Evolutionary conservation across 2,113 vertebrate genomes (phyloP).

Genomic region (Dipodomys ordii): DNA sequence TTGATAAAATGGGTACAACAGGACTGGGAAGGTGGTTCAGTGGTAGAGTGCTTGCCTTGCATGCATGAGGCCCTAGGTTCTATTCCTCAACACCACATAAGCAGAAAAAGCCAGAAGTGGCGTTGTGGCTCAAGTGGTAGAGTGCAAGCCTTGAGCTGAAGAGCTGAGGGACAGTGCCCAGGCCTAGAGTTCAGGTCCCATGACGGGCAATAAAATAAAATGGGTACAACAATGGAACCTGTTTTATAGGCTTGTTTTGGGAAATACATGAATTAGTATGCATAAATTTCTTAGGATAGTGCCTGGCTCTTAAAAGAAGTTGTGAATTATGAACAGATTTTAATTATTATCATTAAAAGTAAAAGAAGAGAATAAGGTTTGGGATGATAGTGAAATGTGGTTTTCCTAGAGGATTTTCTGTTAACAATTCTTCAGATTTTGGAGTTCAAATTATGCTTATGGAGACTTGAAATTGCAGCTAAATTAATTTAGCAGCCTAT

Average conservation of each 20-base stretch:
- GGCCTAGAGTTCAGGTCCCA: no score
- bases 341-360: neutral
- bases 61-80: no score
- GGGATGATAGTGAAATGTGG: neutral
- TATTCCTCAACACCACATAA: no score
- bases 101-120: no score
- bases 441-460: neutral
- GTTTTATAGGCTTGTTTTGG: neutral
- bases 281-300: neutral
- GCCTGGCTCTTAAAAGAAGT: neutral
- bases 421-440: neutral
- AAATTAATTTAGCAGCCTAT: constrained; percentile 19
- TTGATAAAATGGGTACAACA: neutral
- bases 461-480: neutral
- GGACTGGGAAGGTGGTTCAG: no score
- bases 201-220: neutral
- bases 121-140: no score
- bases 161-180: no score
- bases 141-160: no score
- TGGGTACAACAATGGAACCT: neutral
- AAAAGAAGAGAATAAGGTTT: neutral
- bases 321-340: constrained; percentile 2
- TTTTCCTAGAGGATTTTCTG: neutral
- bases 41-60: no score
- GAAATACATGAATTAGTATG: neutral